These are phyloP conservation scores for Rhodeus uyekii DNA, from an alignment of 2,797 vertebrate genomes.

Conservation along the genomic window DNA sequence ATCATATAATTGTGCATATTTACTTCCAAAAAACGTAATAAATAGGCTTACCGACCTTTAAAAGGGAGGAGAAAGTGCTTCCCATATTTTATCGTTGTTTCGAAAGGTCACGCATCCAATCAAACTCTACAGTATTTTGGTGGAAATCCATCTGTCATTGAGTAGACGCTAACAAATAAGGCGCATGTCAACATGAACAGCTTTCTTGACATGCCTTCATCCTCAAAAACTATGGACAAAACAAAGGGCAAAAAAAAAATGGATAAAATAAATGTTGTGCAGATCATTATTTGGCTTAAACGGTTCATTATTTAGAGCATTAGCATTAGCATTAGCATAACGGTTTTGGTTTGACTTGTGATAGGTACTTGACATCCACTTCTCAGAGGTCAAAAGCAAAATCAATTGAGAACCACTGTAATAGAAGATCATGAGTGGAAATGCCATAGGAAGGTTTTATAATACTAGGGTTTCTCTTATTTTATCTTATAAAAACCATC, in stretches of 20 bases:
- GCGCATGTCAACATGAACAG: neutral
- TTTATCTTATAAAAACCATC: neutral
- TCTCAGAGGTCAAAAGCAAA: neutral
- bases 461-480: neutral
- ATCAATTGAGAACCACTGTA: neutral
- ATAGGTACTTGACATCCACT: neutral
- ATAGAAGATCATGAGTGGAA: neutral
- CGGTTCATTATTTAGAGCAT: too few species aligned
- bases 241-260: neutral
- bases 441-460: neutral
- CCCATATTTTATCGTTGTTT: neutral
- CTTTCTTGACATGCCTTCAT: neutral
- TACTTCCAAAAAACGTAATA: neutral
- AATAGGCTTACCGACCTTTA: neutral
- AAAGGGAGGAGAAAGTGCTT: neutral
- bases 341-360: too few species aligned
- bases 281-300: neutral
- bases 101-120: neutral
- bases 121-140: slow-evolving; percentile 1
- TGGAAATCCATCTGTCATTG: neutral
- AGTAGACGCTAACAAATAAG: neutral
- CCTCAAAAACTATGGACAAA: neutral
- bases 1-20: neutral
- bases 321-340: too few species aligned
- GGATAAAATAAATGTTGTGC: neutral